Base-by-base conservation (phyloP, 2,888 invertebrate genomes). In the Lasioglossum pauxillum region DNA sequence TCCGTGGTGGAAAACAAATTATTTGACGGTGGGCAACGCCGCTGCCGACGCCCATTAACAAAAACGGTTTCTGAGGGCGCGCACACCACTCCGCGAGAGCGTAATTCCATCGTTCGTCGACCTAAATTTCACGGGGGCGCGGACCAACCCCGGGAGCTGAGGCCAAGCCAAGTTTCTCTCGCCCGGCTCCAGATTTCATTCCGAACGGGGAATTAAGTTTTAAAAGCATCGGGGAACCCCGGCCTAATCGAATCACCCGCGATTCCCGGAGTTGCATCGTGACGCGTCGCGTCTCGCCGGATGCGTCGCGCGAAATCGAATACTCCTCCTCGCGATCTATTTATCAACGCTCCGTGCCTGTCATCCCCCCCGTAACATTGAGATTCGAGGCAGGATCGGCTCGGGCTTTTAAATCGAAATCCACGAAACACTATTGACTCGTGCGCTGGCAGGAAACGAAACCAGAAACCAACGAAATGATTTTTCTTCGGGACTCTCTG, bases 161-260 rank as follows among this genome's bases (percentile, higher is more conserved):
- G 35, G 53, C 44, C 23, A 23, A 46, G 27, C 31, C 75, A 38
- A 53, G 16, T 53, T 69, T n/a, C 64, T 27, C 46, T 41, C 67
- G 67, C 44, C 80, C 57, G 31, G 41, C 80, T 72, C 69, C 60
- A 60, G 77, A 84, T 79, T 77, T 82, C 75, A 82, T 85, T 82
- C 75, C 81, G 75, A 82, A 74, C 86, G 60, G 79, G 41, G 76
- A 84, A 86, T 82, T 79, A 84, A 77, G 69, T 82, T 85, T 85
- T 77, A 85, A 82, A 82, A 78, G 60, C 79, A 75, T 75, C 74
- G 64, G 71, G 80, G 72, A 69, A 60, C 73, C 72, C 78, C 76
- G 31, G 72, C 60, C 83, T 85, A 85, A 84, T 82, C 84, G 84
- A 82, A 85, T 85, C 79, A 74, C 60, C 84, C 80, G 71, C 84